Conservation (phyloP, 2,113 vertebrate species). For the Psephotus haematonotus region DNA sequence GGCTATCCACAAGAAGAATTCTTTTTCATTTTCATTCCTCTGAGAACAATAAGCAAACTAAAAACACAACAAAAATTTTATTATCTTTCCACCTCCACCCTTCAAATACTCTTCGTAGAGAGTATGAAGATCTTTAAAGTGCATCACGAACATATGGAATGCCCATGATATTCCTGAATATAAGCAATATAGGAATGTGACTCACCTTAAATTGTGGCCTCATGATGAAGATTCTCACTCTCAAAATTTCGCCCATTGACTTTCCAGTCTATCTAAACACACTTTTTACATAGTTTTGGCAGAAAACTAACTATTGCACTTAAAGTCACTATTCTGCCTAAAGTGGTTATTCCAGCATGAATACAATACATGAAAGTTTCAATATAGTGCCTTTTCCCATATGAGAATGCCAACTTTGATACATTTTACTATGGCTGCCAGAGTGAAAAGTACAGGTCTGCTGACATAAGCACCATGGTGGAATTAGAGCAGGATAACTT, state of each 20-base stretch:
- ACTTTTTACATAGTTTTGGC: neutral
- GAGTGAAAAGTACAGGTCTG: neutral
- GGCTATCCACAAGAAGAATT: neutral
- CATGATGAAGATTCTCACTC: neutral
- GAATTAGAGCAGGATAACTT: neutral
- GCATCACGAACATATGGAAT: neutral
- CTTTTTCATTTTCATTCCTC: slow-evolving; percentile 9
- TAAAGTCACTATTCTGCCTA: neutral
- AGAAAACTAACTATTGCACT: neutral
- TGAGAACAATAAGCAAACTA: neutral
- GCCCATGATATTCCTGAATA: neutral
- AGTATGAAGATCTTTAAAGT: neutral
- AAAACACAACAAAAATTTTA: neutral
- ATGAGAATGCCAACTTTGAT: neutral
- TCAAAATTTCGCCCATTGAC: neutral
- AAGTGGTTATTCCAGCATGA: neutral
- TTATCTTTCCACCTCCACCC: neutral
- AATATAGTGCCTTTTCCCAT: neutral
- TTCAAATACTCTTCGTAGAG: neutral
- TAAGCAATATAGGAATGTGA: neutral
- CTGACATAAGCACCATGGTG: neutral
- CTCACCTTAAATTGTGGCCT: neutral
- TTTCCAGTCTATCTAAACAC: neutral
- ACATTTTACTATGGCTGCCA: neutral
- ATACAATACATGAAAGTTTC: neutral